Evolutionary conservation across 2,797 vertebrate genomes (phyloP), one percentile per base, ranked within the genome.

Genomic region (Cyprinella venusta): DNA sequence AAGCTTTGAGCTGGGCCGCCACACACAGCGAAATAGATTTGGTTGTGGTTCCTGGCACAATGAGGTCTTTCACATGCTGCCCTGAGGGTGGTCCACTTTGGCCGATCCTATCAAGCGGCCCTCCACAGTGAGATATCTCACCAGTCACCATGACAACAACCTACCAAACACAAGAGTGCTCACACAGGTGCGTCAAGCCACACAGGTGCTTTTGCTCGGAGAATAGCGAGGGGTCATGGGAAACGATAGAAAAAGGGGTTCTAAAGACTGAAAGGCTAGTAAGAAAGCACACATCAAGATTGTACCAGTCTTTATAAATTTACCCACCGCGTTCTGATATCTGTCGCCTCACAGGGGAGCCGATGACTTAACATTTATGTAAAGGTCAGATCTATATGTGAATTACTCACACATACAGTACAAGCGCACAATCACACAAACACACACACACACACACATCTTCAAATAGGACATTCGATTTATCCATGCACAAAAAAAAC

Each of bases 41-140:
- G 81, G 50, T 78, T 78, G 83, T 81, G 68, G 70, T 78, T 81
- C 72, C 85, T 52, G 63, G 80, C 24, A 88, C 87, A 88, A 88
- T 89, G 61, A 85, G 65, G 33, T 64, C 87, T 86, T 88, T 89
- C 88, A 89, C 82, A 81, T 45, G 24, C 50, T 59, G 80, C 84
- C 80, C 75, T 24, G 61, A 82, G 83, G 88, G 88, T 89, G 88
- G 88, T 88, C 88, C 26, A 61, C 77, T 80, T 65, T 21, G 74
- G 72, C 81, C 85, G 87, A 89, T 89, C 84, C 81, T 84, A 89
- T 88, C 87, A 81, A 80, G 76, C 82, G 36, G 70, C 69, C 83
- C 80, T 87, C 78, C 81, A 76, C 79, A 63, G 79, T 56, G 84
- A 81, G 82, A 81, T 84, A 84, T 79, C 87, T 71, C 76, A 80